Evolutionary conservation across 2,888 invertebrate species (phyloP).

Genomic region (Drepana falcataria): DNA sequence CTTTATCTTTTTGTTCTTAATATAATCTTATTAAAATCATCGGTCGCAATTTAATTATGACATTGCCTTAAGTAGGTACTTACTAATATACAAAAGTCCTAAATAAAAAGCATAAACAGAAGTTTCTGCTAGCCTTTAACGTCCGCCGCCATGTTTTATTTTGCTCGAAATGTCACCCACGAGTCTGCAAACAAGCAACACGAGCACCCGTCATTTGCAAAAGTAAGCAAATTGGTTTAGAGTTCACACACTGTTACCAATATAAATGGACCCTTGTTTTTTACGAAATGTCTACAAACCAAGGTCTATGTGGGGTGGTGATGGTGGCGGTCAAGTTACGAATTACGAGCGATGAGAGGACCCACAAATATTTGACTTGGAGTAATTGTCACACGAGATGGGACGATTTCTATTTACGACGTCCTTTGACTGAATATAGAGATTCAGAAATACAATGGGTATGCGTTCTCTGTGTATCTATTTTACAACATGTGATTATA

Average conservation of each 20-base stretch:
- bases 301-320: conserved; percentile 19
- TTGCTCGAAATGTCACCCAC: conserved; percentile 49
- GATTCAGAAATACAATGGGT: not conserved
- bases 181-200: conserved; percentile 72
- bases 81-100: not conserved
- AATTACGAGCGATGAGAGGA: conserved; percentile 65
- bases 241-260: conserved; percentile 23
- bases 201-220: conserved; percentile 50
- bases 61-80: not conserved
- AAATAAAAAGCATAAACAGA: not conserved
- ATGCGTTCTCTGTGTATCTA: too few species aligned
- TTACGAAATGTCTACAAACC: not conserved
- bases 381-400: conserved; percentile 70
- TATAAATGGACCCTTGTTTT: conserved; percentile 19
- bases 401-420: conserved; percentile 40
- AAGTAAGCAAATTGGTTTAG: conserved; percentile 58
- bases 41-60: too few species aligned
- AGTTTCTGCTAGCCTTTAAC: conserved; percentile 7
- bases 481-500: too few species aligned
- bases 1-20: too few species aligned
- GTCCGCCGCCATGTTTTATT: conserved; percentile 37
- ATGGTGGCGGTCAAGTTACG: conserved; percentile 51
- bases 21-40: too few species aligned
- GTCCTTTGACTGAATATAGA: conserved; percentile 15
- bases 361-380: conserved; percentile 71